Conservation (phyloP, 1,140 invertebrate genomes). For the Epicauta chinensis region DNA sequence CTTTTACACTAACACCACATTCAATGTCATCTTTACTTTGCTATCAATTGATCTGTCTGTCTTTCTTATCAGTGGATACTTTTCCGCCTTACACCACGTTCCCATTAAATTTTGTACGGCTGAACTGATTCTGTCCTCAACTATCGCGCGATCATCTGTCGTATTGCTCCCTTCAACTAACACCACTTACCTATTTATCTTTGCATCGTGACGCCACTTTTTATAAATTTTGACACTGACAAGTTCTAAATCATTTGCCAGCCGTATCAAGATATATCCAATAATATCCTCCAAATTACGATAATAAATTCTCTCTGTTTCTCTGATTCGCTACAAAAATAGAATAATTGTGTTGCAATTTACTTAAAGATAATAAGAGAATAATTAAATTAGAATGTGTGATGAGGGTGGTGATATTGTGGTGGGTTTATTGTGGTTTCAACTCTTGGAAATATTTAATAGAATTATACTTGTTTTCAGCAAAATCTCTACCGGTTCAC, state of each 20-base stretch:
- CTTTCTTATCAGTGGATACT: constrained; percentile 39
- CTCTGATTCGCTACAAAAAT: neutral
- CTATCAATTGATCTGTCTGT: constrained; percentile 42
- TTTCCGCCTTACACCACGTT: constrained; percentile 39
- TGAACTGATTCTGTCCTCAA: constrained; percentile 13
- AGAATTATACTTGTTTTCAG: constrained; percentile 51
- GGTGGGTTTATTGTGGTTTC: no score
- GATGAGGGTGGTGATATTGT: no score
- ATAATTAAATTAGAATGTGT: no score
- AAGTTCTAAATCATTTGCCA: constrained; percentile 20
- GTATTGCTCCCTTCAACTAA: constrained; percentile 9
- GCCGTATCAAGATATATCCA: constrained; percentile 5
- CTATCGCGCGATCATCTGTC: constrained; percentile 25
- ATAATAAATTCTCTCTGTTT: no score
- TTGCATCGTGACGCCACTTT: constrained; percentile 16
- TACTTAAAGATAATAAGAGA: neutral
- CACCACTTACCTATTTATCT: constrained; percentile 21
- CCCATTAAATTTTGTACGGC: constrained; percentile 32
- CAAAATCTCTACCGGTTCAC: constrained; percentile 86
- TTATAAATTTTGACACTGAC: constrained; percentile 15
- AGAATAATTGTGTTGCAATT: no score
- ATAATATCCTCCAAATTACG: constrained; percentile 7
- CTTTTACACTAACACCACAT: constrained; percentile 28
- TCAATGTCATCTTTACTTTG: constrained; percentile 38
- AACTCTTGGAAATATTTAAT: neutral